Base-by-base conservation (phyloP, 2,888 invertebrate genomes). In the Boloria euphrosyne region DNA sequence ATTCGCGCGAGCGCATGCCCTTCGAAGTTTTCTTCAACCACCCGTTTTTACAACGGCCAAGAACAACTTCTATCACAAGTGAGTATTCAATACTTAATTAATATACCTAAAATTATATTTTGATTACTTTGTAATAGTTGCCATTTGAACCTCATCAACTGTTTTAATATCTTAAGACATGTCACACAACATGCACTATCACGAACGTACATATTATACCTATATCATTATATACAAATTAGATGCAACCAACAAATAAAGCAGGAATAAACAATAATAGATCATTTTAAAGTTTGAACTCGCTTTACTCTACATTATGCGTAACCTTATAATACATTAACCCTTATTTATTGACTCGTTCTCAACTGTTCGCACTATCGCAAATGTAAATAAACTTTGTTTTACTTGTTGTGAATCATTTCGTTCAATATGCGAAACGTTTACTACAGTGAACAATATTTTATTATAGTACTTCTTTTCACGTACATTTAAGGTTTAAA, bases 11-110 rank as follows among this genome's bases (percentile, higher is more conserved):
- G 84, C 94, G 99, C 74, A 98, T 99, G 94, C 96, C 97, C 70
- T 99, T 99, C 88, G 98, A 98, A 80, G 95, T 95, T 71, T 99
- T 99, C 93, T 99, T 99, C 93, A 95, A 94, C 83, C 99, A 99
- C 90, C 95, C 96, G 57, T 99, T 99, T 92, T 92, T 97, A 73
- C 95, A 96, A 83, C 94, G 96, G 13, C 85, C 94, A 82, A 77
- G 94, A 83, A 84, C 91, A 84, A 75, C 93, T 78, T 80, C 93
- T 82, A 80, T 89, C 83, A 79, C 92, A 87, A 81, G 93, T 92
- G 67, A 87, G 88, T 83, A 65, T 46, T 44, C 10, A 13, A 43
- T 5, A 52, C 13, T 17, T 31, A 47, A 3, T 17, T 31, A 47
- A 3, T 38, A 31, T 17, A 63, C 31, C 4, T 17, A 47, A 31